A percentile compares a stretch with the other conserved stretches of the same genome.
Conservation (phyloP, 2,888 invertebrate species). For the Aphodius granarius region DNA sequence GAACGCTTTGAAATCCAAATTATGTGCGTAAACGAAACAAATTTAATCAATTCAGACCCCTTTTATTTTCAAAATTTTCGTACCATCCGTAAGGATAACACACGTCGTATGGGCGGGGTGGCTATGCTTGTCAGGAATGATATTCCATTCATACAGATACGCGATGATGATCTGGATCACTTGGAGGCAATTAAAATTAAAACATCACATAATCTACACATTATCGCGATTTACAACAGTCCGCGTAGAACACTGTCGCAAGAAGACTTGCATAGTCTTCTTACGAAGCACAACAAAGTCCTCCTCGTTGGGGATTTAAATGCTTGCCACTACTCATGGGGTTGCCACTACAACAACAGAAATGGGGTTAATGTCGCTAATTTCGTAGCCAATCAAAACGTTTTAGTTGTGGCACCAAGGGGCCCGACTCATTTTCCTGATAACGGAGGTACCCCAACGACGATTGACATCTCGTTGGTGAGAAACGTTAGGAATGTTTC, state of each 20-base stretch:
- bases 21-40: constrained; percentile 27
- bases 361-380: constrained; percentile 28
- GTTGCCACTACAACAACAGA: constrained; percentile 27
- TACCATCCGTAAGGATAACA: background rate
- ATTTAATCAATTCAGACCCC: constrained; percentile 2
- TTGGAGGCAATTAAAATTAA: constrained; percentile 24
- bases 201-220: constrained; percentile 14
- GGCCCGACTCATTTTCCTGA: constrained; percentile 25
- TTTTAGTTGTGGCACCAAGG: constrained; percentile 12
- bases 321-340: constrained; percentile 32
- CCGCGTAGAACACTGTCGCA: constrained; percentile 14
- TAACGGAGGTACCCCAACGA: constrained; percentile 23
- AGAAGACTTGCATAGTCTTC: constrained; percentile 17
- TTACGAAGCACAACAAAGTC: constrained; percentile 9
- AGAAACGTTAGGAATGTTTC: constrained; percentile 21
- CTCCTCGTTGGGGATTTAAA: too few species aligned
- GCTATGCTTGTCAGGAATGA: too few species aligned
- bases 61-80: constrained; percentile 16
- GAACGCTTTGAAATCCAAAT: constrained; percentile 24
- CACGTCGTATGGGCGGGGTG: too few species aligned
- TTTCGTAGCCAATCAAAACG: constrained; percentile 8
- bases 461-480: constrained; percentile 25
- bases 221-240: constrained; percentile 21
- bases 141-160: constrained; percentile 1
- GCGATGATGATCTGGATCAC: background rate